Conservation (phyloP, 2,888 invertebrate species). For the Trachelus troglodyta region DNA sequence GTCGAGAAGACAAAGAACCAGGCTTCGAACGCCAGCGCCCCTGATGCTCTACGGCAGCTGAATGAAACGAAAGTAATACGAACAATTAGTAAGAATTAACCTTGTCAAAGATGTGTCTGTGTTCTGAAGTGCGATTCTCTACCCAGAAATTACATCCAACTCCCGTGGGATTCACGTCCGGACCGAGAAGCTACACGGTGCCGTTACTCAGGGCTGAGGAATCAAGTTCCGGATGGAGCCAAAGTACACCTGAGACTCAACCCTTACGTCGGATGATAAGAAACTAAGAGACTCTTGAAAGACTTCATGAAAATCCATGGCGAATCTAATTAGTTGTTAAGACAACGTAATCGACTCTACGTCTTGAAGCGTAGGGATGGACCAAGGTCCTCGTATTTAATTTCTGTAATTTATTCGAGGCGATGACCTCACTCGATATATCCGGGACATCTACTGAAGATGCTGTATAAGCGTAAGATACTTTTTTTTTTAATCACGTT, state of each 20-base stretch:
- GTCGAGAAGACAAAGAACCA: neutral
- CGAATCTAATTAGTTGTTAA: neutral
- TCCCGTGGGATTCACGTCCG: neutral
- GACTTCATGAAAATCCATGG: neutral
- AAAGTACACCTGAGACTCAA: neutral
- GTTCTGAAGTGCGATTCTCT: neutral
- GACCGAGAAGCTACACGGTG: neutral
- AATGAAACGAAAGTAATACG: conserved; percentile 2
- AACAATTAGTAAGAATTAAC: conserved; percentile 5
- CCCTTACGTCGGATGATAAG: neutral
- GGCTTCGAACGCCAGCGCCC: neutral
- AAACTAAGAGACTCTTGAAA: neutral
- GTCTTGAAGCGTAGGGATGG: neutral
- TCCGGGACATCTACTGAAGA: neutral
- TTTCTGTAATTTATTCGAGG: neutral
- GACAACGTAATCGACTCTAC: neutral
- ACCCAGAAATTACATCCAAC: neutral
- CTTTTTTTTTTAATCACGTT: neutral
- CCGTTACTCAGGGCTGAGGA: neutral
- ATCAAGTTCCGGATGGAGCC: neutral
- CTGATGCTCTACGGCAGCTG: neutral
- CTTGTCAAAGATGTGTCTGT: neutral
- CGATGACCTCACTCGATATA: neutral
- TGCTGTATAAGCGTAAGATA: neutral
- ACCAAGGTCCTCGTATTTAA: neutral